Conservation (phyloP, 2,113 vertebrate species). For the Poeciliopsis prolifica region DNA sequence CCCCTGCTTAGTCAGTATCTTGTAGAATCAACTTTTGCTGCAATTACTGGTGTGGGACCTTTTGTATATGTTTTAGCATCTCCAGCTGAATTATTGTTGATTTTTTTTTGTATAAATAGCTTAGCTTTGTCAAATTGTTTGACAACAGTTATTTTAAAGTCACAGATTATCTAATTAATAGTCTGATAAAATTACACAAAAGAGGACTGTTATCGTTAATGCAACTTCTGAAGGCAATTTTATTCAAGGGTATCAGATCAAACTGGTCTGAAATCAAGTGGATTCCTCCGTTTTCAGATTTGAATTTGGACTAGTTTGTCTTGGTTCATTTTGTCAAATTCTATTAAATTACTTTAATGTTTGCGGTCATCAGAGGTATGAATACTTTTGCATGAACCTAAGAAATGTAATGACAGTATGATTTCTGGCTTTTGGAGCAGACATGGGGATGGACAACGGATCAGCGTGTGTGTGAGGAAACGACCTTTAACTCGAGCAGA, state of each 20-base stretch:
- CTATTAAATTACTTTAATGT: background rate
- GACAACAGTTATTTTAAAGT: too few species aligned
- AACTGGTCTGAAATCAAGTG: background rate
- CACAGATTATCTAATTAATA: too few species aligned
- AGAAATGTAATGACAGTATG: background rate
- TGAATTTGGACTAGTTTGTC: background rate
- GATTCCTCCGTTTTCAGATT: background rate
- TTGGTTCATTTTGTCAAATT: background rate
- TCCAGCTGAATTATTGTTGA: too few species aligned
- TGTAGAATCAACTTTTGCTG: too few species aligned
- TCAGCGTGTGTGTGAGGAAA: constrained; percentile 91
- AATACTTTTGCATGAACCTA: background rate
- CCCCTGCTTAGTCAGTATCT: too few species aligned
- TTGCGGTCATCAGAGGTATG: background rate
- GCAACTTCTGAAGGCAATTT: too few species aligned
- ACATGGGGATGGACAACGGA: constrained; percentile 80
- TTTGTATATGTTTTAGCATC: too few species aligned
- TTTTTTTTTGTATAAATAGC: too few species aligned
- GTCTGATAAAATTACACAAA: too few species aligned
- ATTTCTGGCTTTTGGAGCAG: constrained; percentile 33
- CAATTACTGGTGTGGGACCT: too few species aligned
- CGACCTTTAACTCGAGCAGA: constrained; percentile 84
- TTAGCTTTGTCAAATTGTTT: too few species aligned
- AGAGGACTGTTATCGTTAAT: too few species aligned
- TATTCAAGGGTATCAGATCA: background rate